These are phyloP conservation scores for Drosophila pegasa DNA, from an alignment of 2,888 invertebrate genomes.

Conservation along the genomic window DNA sequence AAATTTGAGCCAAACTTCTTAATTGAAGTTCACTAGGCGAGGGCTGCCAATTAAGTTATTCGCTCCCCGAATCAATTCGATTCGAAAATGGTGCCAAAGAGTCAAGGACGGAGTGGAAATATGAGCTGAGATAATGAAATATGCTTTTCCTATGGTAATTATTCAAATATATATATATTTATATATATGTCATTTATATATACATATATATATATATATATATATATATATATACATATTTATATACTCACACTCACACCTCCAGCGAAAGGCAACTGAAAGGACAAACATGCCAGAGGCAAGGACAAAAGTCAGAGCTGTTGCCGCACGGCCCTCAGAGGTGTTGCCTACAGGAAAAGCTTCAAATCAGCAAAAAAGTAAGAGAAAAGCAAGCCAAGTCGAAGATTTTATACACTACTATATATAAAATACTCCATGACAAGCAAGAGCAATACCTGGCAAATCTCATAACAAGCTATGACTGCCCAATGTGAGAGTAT, in stretches of 20 bases:
- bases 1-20: conserved; percentile 14
- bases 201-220: conserved; percentile 13
- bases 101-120: neutral
- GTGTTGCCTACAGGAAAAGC: conserved; percentile 78
- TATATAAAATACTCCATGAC: neutral
- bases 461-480: neutral
- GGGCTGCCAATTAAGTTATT: conserved; percentile 7
- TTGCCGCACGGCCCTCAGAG: conserved; percentile 53
- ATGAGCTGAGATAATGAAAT: neutral
- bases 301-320: conserved; percentile 72
- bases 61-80: too few species aligned
- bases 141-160: conserved; percentile 16
- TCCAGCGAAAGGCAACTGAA: conserved; percentile 24
- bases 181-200: neutral
- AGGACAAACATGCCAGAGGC: conserved; percentile 75
- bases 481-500: conserved; percentile 6
- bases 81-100: neutral
- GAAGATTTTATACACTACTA: conserved; percentile 7
- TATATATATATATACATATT: neutral
- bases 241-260: neutral
- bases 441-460: neutral
- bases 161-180: conserved; percentile 18
- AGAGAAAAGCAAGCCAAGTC: neutral
- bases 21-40: conserved; percentile 21
- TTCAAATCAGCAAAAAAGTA: conserved; percentile 71